Evolutionary conservation across 2,113 vertebrate species (phyloP).

Genomic region (Oreochromis aureus): DNA sequence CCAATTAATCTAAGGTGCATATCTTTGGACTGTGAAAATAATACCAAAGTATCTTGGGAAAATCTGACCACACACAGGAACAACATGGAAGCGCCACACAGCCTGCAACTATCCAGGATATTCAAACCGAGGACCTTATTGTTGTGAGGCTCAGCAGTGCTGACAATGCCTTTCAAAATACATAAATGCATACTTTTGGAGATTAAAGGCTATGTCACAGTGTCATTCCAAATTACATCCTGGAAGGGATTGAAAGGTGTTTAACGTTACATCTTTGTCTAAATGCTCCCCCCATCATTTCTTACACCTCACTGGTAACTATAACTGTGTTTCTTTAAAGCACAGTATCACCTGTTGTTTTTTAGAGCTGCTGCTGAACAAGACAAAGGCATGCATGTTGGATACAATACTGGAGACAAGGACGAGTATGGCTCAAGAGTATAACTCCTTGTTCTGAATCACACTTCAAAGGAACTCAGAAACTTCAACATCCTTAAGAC

Average conservation of each 20-base stretch:
- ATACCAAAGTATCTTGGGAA: neutral
- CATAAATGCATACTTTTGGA: neutral
- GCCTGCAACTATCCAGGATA: neutral
- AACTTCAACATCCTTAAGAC: neutral
- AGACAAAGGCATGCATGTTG: conserved; percentile 60
- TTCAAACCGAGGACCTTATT: neutral
- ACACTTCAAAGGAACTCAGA: neutral
- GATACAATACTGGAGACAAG: conserved; percentile 63
- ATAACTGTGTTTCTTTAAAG: neutral
- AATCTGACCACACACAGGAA: neutral
- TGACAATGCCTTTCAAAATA: neutral
- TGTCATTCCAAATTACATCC: neutral
- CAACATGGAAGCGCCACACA: neutral
- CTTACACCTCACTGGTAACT: neutral
- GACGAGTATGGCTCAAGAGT: conserved; percentile 73
- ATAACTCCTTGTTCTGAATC: conserved; percentile 46
- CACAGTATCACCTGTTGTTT: neutral
- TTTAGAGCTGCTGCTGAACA: conserved; percentile 41
- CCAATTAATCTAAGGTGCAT: neutral
- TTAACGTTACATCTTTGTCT: neutral
- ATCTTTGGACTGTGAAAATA: neutral
- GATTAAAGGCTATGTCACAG: neutral
- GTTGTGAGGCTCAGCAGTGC: neutral
- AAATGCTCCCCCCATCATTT: neutral
- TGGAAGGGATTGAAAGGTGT: neutral